Conservation (phyloP, 2,797 vertebrate genomes). For the Aythya fuligula region DNA sequence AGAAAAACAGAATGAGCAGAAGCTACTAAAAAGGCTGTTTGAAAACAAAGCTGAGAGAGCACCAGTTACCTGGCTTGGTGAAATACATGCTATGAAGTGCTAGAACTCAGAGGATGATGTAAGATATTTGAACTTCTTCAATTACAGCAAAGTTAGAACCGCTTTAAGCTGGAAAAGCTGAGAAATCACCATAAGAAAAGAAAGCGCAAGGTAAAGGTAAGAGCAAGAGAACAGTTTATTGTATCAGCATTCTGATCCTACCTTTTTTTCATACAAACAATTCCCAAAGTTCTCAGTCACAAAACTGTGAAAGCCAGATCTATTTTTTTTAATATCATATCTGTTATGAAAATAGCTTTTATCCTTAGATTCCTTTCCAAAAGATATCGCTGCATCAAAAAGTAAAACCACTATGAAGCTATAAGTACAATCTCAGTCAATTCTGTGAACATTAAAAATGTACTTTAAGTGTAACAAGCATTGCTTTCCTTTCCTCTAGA, state of each 20-base stretch:
- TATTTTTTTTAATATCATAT: background rate
- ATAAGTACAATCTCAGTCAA: background rate
- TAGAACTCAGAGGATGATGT: background rate
- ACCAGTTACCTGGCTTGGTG: background rate
- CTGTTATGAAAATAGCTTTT: background rate
- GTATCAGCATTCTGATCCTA: background rate
- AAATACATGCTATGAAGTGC: background rate
- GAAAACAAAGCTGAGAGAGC: background rate
- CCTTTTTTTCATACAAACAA: background rate
- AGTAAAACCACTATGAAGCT: background rate
- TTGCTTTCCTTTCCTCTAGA: background rate
- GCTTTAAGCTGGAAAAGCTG: background rate
- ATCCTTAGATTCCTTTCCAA: background rate
- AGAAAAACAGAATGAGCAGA: background rate
- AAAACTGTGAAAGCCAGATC: background rate
- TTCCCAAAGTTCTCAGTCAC: background rate
- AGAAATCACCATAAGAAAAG: background rate
- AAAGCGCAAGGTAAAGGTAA: background rate
- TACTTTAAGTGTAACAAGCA: background rate
- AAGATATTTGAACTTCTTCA: background rate
- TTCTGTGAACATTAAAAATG: background rate
- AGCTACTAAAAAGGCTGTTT: background rate
- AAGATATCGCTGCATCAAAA: background rate
- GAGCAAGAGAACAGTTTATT: background rate
- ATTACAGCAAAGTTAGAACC: background rate